phyloP scores from a whole-genome alignment of 2,113 vertebrate genomes.

The Apus apus region DNA sequence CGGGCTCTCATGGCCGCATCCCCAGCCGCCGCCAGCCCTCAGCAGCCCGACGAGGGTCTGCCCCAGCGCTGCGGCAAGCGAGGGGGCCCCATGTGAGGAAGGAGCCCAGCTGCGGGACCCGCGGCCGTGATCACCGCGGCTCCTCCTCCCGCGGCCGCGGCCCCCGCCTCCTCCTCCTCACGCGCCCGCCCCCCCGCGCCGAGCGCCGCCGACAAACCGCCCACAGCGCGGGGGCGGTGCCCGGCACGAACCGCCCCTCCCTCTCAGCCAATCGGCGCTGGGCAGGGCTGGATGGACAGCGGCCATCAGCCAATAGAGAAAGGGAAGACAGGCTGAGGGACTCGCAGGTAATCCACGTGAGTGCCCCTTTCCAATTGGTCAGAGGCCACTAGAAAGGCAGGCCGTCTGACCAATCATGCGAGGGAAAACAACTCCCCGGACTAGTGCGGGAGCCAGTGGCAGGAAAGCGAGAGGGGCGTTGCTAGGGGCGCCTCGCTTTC shows the following conservation, averaged over 20 bases:
- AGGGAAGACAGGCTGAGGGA: rapidly evolving
- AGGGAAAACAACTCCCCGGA: rapidly evolving
- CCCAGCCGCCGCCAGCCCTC: not conserved
- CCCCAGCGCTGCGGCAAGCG: not conserved
- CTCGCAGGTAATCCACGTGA: not conserved
- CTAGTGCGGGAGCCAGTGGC: not conserved
- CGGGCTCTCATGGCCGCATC: conserved; percentile 14
- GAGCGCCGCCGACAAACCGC: not conserved
- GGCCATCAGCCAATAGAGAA: rapidly evolving
- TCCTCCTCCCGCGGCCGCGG: not conserved
- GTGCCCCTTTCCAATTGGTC: not conserved
- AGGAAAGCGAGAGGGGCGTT: not conserved
- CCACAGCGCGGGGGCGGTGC: not conserved
- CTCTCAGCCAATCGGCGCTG: rapidly evolving
- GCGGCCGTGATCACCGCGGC: not conserved
- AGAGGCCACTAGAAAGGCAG: not conserved
- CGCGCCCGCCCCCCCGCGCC: not conserved
- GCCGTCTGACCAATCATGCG: rapidly evolving
- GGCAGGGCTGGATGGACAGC: rapidly evolving
- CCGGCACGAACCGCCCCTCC: not conserved
- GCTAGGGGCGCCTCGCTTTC: conserved; percentile 20
- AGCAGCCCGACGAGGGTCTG: not conserved
- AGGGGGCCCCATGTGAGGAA: conserved; percentile 43
- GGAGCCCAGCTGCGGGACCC: not conserved
- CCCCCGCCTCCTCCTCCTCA: not conserved